phyloP scores from a whole-genome alignment of 1,140 invertebrate genomes.

The Philaenus spumarius region DNA sequence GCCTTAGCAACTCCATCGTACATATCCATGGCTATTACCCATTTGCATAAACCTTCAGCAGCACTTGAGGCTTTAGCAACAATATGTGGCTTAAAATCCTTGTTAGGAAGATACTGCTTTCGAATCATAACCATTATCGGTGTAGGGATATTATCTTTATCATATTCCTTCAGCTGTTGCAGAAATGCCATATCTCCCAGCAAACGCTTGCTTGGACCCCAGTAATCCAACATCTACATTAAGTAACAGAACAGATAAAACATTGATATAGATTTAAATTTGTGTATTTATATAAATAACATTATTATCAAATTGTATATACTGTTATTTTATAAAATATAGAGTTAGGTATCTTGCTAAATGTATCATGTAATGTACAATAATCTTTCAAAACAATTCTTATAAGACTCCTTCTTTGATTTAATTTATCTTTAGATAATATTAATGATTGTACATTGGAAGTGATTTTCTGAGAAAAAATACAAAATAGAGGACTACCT shows the following conservation, averaged over 20 bases:
- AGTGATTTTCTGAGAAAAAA: too few species aligned
- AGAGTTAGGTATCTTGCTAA: too few species aligned
- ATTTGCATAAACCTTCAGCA: slow-evolving; percentile 85
- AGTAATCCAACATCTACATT: slow-evolving; percentile 70
- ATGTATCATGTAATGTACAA: too few species aligned
- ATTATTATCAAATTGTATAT: too few species aligned
- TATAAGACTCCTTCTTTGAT: too few species aligned
- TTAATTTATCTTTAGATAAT: too few species aligned
- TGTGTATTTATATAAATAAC: background rate
- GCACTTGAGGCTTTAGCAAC: slow-evolving; percentile 88
- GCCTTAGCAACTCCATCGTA: slow-evolving; percentile 86
- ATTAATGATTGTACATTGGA: too few species aligned
- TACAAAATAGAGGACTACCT: too few species aligned
- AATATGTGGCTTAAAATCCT: slow-evolving; percentile 80
- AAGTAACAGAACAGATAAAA: background rate
- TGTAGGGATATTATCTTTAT: slow-evolving; percentile 84
- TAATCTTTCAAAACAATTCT: too few species aligned
- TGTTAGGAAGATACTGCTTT: slow-evolving; percentile 74
- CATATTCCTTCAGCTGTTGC: slow-evolving; percentile 75
- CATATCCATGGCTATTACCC: slow-evolving; percentile 89
- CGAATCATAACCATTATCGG: slow-evolving; percentile 78
- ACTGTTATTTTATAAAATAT: too few species aligned
- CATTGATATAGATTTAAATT: background rate
- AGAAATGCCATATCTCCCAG: slow-evolving; percentile 88
- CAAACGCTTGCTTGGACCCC: slow-evolving; percentile 86